These are phyloP conservation scores for Achroia grisella DNA, from an alignment of 1,140 invertebrate species.

Conservation along the genomic window DNA sequence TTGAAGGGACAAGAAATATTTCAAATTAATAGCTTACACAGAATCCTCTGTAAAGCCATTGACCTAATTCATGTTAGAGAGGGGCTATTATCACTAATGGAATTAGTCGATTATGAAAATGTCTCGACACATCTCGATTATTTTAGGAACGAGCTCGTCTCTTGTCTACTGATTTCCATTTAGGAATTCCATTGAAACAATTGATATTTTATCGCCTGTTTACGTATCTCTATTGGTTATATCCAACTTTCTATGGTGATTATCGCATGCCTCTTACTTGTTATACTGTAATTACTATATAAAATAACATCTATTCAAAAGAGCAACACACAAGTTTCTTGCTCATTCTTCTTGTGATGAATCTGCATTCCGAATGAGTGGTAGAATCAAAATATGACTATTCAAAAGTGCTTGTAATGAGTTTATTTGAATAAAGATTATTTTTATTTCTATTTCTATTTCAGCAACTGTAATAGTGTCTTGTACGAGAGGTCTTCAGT, in stretches of 20 bases:
- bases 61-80: background rate
- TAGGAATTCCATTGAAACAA: background rate
- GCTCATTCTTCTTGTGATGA: too few relatives aligned
- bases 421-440: too few relatives aligned
- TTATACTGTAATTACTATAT: too few relatives aligned
- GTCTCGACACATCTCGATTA: background rate
- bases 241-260: too few relatives aligned
- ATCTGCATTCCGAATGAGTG: too few relatives aligned
- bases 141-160: background rate
- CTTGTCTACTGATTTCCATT: background rate
- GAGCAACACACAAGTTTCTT: too few relatives aligned
- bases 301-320: too few relatives aligned
- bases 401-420: too few relatives aligned
- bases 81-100: background rate
- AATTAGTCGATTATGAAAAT: constrained; percentile 1
- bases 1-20: background rate
- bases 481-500: too few relatives aligned
- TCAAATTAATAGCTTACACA: background rate
- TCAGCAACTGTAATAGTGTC: background rate
- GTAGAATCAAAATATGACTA: too few relatives aligned
- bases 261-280: too few relatives aligned
- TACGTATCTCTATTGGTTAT: background rate
- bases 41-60: background rate
- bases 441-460: background rate
- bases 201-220: background rate